Evolutionary conservation across 2,113 vertebrate species (phyloP).

Genomic region (Cavia porcellus): DNA sequence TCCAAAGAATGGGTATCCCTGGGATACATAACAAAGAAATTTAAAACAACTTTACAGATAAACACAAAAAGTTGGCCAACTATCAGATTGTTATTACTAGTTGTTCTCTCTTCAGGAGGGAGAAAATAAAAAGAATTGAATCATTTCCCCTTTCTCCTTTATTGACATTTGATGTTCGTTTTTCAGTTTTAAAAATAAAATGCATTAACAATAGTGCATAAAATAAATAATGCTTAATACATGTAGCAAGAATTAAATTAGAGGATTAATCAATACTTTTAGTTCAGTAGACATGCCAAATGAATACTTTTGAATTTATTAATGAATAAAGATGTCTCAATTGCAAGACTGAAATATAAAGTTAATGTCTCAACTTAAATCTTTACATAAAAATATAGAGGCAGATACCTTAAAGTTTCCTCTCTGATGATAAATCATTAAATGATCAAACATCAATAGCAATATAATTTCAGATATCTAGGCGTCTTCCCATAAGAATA

Average conservation of each 20-base stretch:
- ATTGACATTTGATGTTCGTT: constrained; percentile 48
- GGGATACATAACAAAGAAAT: not conserved
- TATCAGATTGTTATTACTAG: constrained; percentile 21
- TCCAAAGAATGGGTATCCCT: not conserved
- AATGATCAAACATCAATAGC: not conserved
- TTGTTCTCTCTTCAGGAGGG: not conserved
- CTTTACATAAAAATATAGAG: not conserved
- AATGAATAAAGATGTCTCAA: not conserved
- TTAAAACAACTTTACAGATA: constrained; percentile 38
- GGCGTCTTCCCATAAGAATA: not conserved
- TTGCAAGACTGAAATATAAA: constrained; percentile 3
- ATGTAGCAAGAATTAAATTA: not conserved
- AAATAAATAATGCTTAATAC: not conserved
- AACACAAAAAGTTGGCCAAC: not conserved
- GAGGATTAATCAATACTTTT: not conserved
- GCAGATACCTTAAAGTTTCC: not conserved
- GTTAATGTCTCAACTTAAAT: constrained; percentile 1
- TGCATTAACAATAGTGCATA: not conserved
- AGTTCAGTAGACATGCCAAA: constrained; percentile 11
- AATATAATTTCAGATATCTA: constrained; percentile 4
- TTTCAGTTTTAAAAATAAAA: constrained; percentile 35
- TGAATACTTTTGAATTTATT: constrained; percentile 6
- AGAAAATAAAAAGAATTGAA: constrained; percentile 52
- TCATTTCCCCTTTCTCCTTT: not conserved
- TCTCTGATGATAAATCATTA: constrained; percentile 42